These are phyloP conservation scores for Dysidea cf. avara DNA, from an alignment of 37 sponge, comb jelly and placozoan species.

Conservation along the genomic window DNA sequence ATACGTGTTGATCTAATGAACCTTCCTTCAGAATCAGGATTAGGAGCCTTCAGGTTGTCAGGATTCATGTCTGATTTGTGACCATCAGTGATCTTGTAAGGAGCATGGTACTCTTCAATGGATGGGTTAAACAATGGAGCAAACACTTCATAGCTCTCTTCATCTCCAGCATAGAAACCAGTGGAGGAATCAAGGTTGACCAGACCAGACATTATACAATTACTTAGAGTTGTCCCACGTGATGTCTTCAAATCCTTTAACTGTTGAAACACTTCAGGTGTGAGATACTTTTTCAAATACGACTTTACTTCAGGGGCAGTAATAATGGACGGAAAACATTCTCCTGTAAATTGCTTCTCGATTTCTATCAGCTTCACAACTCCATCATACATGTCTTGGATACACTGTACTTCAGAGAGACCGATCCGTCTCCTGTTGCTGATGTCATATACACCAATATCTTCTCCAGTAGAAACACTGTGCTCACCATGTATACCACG, in stretches of 20 bases:
- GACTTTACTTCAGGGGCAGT: slow-evolving; percentile 25
- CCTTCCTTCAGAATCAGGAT: slow-evolving; percentile 51
- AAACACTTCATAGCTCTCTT: slow-evolving; percentile 73
- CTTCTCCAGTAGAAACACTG: slow-evolving; percentile 52
- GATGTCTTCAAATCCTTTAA: slow-evolving; percentile 46
- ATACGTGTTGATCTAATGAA: slow-evolving; percentile 72
- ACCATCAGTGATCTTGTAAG: slow-evolving; percentile 53
- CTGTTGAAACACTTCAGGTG: slow-evolving; percentile 22
- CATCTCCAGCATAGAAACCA: slow-evolving; percentile 78
- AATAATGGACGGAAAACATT: neutral
- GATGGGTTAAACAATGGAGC: slow-evolving; percentile 66
- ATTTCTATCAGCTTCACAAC: slow-evolving; percentile 70
- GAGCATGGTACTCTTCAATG: slow-evolving; percentile 59
- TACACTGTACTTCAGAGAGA: slow-evolving; percentile 81
- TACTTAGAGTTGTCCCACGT: slow-evolving; percentile 64
- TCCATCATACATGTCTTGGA: slow-evolving; percentile 77
- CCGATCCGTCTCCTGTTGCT: slow-evolving; percentile 82
- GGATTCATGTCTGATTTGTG: slow-evolving; percentile 69
- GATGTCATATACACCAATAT: slow-evolving; percentile 76
- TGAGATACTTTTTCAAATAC: slow-evolving; percentile 53
- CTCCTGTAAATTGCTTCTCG: slow-evolving; percentile 57
- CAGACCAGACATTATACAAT: slow-evolving; percentile 73
- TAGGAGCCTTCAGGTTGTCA: slow-evolving; percentile 36
- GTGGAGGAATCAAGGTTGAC: slow-evolving; percentile 75
- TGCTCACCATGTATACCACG: slow-evolving; percentile 83